Percentiles rank a stretch among this genome's conserved stretches.
These are phyloP conservation scores for Megathymus violae DNA, from an alignment of 1,140 invertebrate species.

Conservation along the genomic window DNA sequence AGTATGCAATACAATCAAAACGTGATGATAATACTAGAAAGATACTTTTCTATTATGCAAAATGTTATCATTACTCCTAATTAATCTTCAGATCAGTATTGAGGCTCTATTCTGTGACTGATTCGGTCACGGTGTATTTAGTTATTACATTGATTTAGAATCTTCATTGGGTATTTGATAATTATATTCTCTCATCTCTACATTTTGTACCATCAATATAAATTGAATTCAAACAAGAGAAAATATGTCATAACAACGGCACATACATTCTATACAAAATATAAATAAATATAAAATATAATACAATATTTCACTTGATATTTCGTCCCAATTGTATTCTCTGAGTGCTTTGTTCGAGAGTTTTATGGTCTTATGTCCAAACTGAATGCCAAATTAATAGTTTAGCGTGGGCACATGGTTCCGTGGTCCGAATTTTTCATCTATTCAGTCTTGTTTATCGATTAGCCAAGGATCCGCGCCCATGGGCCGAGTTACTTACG, in stretches of 20 bases:
- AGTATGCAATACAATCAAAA: too few species aligned
- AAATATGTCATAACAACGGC: conserved; percentile 28
- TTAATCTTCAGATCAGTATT: too few species aligned
- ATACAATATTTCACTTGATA: conserved; percentile 34
- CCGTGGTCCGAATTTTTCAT: conserved; percentile 60
- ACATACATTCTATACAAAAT: conserved; percentile 28
- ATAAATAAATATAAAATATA: conserved; percentile 33
- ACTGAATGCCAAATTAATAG: conserved; percentile 59
- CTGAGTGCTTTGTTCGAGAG: conserved; percentile 40
- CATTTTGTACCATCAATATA: conserved; percentile 3
- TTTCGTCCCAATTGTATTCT: conserved; percentile 30
- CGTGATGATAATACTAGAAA: too few species aligned
- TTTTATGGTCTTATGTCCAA: conserved; percentile 63
- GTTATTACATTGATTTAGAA: too few species aligned
- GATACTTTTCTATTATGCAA: too few species aligned
- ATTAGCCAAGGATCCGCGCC: conserved; percentile 78
- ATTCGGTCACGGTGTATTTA: conserved; percentile 7
- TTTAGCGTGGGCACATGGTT: conserved; percentile 62
- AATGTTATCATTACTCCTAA: too few species aligned
- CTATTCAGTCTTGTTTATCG: conserved; percentile 74
- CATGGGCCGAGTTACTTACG: conserved; percentile 73
- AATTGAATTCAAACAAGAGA: conserved; percentile 8
- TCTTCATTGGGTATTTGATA: background rate
- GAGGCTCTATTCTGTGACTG: conserved; percentile 13
- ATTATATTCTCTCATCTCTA: background rate